A percentile compares a stretch with the other conserved stretches of the same genome.
Conservation (phyloP, 35 echinoderm and acorn worm genomes). For the Apostichopus japonicus region DNA sequence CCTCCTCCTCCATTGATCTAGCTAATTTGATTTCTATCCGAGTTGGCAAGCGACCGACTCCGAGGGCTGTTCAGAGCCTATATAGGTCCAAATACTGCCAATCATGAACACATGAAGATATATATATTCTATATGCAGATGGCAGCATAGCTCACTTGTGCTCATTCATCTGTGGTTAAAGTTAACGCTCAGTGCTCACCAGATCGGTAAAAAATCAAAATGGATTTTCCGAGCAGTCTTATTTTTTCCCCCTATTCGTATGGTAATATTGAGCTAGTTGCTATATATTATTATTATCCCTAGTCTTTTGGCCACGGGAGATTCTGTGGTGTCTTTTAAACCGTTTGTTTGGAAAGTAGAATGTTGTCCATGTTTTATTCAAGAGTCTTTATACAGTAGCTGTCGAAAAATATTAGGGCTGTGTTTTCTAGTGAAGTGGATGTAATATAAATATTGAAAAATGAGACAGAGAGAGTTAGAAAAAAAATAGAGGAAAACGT, state of each 20-base stretch:
- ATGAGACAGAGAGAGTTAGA: not conserved
- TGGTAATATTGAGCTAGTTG: not conserved
- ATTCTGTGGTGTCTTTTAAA: not conserved
- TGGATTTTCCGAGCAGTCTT: not conserved
- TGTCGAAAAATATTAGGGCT: not conserved
- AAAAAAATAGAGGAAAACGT: too few species aligned
- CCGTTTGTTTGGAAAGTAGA: not conserved
- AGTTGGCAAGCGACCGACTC: conserved; percentile 7
- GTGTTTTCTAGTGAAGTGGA: not conserved
- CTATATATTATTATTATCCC: not conserved
- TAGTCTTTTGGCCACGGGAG: not conserved
- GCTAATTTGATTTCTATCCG: conserved; percentile 44
- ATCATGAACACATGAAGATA: not conserved
- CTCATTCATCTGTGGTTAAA: not conserved
- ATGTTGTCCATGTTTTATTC: not conserved
- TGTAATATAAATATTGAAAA: not conserved
- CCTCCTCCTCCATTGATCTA: conserved; percentile 6
- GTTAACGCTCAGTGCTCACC: conserved; percentile 15
- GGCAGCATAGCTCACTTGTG: not conserved
- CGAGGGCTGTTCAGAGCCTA: not conserved
- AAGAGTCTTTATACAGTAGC: not conserved
- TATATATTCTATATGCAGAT: not conserved
- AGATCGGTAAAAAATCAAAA: conserved; percentile 1
- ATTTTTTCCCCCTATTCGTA: not conserved
- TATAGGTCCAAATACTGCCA: conserved; percentile 1